These are phyloP conservation scores for Alauda arvensis DNA, from an alignment of 2,797 vertebrate genomes.

Conservation along the genomic window DNA sequence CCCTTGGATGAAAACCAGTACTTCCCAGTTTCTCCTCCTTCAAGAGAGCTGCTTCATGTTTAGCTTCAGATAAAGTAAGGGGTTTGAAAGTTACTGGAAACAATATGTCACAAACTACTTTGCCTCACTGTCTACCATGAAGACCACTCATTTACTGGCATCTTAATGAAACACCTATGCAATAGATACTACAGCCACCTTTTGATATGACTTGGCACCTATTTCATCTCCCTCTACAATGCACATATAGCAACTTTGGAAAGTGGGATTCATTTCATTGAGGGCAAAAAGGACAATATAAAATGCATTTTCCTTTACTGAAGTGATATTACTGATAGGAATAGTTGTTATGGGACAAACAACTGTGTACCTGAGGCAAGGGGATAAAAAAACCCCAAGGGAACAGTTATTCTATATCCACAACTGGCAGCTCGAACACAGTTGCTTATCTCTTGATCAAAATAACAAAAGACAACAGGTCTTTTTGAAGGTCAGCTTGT, in stretches of 20 bases:
- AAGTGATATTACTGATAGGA: background rate
- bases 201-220: background rate
- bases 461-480: slow-evolving; percentile 35
- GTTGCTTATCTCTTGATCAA: background rate
- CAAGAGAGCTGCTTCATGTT: background rate
- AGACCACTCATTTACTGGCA: background rate
- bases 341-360: background rate
- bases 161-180: background rate
- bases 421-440: background rate
- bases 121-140: background rate
- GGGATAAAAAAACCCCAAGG: background rate
- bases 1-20: background rate
- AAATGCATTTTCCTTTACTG: background rate
- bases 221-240: background rate
- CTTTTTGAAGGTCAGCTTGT: slow-evolving; percentile 54
- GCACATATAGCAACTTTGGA: rapidly evolving
- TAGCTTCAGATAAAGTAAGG: background rate
- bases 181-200: background rate
- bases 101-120: rapidly evolving
- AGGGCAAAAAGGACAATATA: background rate
- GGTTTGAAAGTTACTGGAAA: background rate
- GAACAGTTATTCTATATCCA: background rate
- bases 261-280: background rate
- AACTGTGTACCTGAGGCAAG: background rate
- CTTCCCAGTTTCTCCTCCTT: background rate